Evolutionary conservation across 2,888 invertebrate species (phyloP).

Genomic region (Drosophila monieri): DNA sequence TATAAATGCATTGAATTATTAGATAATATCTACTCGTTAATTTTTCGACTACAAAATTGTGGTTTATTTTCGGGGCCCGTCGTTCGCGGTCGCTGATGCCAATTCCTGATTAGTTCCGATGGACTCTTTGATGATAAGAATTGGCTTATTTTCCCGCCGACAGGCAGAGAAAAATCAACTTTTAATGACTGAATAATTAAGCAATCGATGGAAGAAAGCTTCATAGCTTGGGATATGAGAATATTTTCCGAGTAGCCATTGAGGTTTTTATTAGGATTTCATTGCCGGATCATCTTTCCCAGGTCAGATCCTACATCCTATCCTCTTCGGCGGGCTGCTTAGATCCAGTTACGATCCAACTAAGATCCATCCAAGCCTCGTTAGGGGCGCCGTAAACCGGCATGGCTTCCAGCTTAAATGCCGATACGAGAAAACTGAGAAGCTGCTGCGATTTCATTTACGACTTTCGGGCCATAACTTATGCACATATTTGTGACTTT

Average conservation of each 20-base stretch:
- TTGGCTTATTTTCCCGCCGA: constrained; percentile 17
- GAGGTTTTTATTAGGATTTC: background rate
- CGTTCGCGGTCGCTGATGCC: constrained; percentile 69
- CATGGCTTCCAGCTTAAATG: constrained; percentile 11
- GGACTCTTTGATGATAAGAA: constrained; percentile 81
- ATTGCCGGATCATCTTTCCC: background rate
- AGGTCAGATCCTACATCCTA: background rate
- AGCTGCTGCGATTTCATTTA: constrained; percentile 63
- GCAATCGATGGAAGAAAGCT: constrained; percentile 15
- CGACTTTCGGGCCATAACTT: constrained; percentile 65
- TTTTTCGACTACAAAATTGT: constrained; percentile 55
- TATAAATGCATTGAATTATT: background rate
- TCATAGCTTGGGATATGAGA: background rate
- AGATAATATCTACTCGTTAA: constrained; percentile 36
- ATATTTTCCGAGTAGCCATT: background rate
- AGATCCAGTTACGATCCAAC: constrained; percentile 18
- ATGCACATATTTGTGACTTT: constrained; percentile 75
- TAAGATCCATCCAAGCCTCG: constrained; percentile 22
- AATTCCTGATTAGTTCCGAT: constrained; percentile 74
- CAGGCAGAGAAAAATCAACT: background rate
- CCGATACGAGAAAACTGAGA: constrained; percentile 14
- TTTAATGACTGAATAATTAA: constrained; percentile 26
- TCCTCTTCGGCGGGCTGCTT: background rate
- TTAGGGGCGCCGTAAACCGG: constrained; percentile 26
- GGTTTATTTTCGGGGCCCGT: constrained; percentile 50